Conservation (phyloP, 2,888 invertebrate genomes). For the Luperina testacea region DNA sequence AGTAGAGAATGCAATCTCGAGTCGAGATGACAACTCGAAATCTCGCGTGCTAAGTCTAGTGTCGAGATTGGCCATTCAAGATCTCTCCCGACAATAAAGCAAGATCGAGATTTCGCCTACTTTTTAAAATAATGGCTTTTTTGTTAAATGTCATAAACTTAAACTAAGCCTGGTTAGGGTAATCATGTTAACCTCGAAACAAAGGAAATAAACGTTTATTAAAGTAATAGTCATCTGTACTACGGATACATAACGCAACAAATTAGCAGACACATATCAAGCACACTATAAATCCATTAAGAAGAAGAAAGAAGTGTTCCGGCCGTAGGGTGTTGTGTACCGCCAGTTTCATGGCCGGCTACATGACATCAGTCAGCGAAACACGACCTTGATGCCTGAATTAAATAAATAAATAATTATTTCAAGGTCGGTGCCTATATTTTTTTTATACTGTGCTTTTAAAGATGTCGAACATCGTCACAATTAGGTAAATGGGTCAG, state of each 20-base stretch:
- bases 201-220: not conserved
- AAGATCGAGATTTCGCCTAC: not conserved
- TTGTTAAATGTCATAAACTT: not conserved
- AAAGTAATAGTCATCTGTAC: not conserved
- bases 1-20: not conserved
- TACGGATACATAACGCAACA: not conserved
- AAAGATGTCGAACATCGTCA: not conserved
- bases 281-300: not conserved
- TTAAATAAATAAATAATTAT: not conserved
- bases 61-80: not conserved
- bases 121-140: not conserved
- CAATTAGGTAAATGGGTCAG: not conserved
- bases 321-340: no score
- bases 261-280: not conserved
- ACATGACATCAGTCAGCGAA: no score
- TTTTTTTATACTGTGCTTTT: not conserved
- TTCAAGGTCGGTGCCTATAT: not conserved
- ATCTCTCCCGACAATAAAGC: not conserved
- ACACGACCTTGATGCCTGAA: no score
- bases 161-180: not conserved
- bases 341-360: no score
- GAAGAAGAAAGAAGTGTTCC: no score
- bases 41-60: not conserved
- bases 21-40: not conserved
- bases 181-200: not conserved